Evolutionary conservation across 2,888 invertebrate species (phyloP).

Genomic region (Disparrhopalites patrizii): DNA sequence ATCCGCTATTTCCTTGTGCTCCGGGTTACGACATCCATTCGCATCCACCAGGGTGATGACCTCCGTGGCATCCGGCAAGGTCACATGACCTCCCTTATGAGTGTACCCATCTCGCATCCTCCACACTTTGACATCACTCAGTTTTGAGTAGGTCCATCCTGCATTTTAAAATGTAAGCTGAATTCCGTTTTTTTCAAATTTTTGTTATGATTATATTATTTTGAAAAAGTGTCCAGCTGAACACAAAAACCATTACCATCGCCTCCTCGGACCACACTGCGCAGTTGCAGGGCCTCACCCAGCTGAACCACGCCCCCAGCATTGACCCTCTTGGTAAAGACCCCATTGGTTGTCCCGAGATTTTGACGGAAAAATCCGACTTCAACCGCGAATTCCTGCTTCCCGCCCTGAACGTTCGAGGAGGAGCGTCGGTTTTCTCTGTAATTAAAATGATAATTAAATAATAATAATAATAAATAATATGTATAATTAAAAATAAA

Average conservation of each 20-base stretch:
- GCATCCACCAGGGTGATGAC: constrained; percentile 46
- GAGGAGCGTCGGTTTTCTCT: constrained; percentile 38
- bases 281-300: constrained; percentile 45
- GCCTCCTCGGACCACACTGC: constrained; percentile 46
- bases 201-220: no score
- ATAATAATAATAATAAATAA: no score
- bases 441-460: no score
- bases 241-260: constrained; percentile 36
- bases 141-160: constrained; percentile 45
- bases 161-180: no score
- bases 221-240: not conserved
- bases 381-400: constrained; percentile 47
- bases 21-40: constrained; percentile 44
- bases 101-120: constrained; percentile 40
- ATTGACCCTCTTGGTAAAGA: constrained; percentile 44
- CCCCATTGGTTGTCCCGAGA: constrained; percentile 42
- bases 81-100: constrained; percentile 31
- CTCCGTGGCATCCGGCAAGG: constrained; percentile 46
- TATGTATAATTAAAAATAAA: no score
- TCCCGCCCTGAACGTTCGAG: constrained; percentile 45
- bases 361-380: constrained; percentile 47
- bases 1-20: constrained; percentile 45
- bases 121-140: constrained; percentile 48
- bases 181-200: no score
- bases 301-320: constrained; percentile 47